Evolutionary conservation across 2,113 vertebrate genomes (phyloP).

Genomic region (Upupa epops): DNA sequence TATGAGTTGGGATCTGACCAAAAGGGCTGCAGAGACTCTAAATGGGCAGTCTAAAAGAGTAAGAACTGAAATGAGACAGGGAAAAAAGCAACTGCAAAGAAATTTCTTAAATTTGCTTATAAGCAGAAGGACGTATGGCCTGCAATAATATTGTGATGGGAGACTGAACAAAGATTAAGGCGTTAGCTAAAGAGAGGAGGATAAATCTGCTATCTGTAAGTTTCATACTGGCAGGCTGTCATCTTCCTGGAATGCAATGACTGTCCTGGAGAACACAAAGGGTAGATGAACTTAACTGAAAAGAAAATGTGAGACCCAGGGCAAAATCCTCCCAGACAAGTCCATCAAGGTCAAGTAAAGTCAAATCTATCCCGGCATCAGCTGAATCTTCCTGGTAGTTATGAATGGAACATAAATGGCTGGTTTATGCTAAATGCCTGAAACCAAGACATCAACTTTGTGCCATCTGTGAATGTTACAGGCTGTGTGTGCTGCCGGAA

Average conservation of each 20-base stretch:
- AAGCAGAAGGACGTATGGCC: background rate
- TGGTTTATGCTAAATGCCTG: background rate
- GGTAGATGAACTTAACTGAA: background rate
- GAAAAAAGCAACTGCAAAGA: background rate
- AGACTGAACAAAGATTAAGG: background rate
- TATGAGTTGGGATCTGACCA: background rate
- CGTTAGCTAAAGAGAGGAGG: background rate
- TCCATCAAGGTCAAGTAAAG: conserved; percentile 13
- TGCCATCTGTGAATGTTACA: background rate
- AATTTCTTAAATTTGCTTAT: background rate
- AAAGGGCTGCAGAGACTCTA: background rate
- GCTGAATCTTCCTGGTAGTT: background rate
- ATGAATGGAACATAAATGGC: background rate
- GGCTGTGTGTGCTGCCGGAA: background rate
- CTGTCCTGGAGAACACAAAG: background rate
- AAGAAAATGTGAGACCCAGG: background rate
- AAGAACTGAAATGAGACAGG: background rate
- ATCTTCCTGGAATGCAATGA: background rate
- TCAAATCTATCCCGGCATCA: background rate
- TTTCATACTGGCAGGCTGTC: background rate
- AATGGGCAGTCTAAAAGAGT: background rate
- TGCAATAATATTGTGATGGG: background rate
- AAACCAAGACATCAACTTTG: background rate
- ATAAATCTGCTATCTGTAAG: background rate
- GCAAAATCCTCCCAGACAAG: background rate